Percentiles rank a stretch among this genome's conserved stretches.
These are phyloP conservation scores for Rambutsinella grinnellia DNA, from an alignment of 2,888 invertebrate genomes.

Conservation along the genomic window DNA sequence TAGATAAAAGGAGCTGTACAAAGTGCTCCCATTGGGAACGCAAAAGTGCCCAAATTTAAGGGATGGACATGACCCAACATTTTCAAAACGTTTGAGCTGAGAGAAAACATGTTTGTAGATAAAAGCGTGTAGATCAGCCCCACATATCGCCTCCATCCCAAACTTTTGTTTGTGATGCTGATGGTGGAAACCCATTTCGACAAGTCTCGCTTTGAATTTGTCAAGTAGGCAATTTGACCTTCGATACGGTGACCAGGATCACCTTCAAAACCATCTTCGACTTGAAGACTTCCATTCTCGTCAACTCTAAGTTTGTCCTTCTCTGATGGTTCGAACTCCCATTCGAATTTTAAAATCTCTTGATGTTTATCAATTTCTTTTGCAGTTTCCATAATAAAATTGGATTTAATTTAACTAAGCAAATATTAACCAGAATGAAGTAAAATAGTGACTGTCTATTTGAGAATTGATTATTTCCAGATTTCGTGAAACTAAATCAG, in stretches of 20 bases:
- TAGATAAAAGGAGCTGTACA: constrained; percentile 54
- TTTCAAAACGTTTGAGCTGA: constrained; percentile 56
- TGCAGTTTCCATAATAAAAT: too few relatives aligned
- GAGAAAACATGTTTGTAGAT: constrained; percentile 57
- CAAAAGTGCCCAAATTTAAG: constrained; percentile 46
- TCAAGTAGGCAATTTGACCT: constrained; percentile 45
- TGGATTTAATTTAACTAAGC: too few relatives aligned
- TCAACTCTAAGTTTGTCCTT: constrained; percentile 29
- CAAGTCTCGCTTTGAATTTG: constrained; percentile 30
- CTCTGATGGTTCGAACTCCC: constrained; percentile 19
- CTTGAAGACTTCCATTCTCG: neutral
- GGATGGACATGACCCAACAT: constrained; percentile 48
- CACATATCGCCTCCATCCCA: constrained; percentile 57
- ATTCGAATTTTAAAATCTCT: neutral
- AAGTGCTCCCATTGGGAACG: constrained; percentile 56
- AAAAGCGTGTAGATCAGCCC: constrained; percentile 58
- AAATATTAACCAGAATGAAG: too few relatives aligned
- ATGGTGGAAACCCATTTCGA: constrained; percentile 14
- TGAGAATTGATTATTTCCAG: neutral
- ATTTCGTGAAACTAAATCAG: neutral
- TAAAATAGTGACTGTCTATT: neutral
- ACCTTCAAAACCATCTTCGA: constrained; percentile 31
- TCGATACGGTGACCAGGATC: constrained; percentile 40
- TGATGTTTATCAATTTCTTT: neutral
- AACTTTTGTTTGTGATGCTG: constrained; percentile 28